phyloP scores from a whole-genome alignment of 2,888 invertebrate genomes.

The Leucoma salicis region DNA sequence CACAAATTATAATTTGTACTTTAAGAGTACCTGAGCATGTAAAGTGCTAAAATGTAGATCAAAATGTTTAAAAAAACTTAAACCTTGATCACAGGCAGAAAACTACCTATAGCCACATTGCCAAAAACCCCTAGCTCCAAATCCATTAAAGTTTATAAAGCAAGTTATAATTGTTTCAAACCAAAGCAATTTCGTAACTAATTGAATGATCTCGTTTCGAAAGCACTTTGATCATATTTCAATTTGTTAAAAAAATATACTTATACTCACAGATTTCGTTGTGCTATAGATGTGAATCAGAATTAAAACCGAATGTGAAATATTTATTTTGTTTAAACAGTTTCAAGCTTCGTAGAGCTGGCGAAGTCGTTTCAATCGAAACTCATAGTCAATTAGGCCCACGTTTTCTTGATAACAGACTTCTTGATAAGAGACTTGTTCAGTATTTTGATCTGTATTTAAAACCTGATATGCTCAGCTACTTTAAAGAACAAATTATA shows the following conservation, averaged over 20 bases:
- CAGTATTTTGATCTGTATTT: no score
- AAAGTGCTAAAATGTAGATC: no score
- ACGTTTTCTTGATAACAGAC: background rate
- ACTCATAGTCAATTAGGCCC: slow-evolving; percentile 5
- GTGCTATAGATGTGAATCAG: background rate
- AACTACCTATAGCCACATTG: background rate
- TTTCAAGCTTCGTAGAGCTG: background rate
- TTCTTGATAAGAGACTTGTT: no score
- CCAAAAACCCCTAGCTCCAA: background rate
- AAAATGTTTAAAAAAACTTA: no score
- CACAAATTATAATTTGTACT: no score
- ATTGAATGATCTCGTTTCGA: background rate
- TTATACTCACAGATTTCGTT: no score
- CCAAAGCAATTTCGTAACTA: background rate
- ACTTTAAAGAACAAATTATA: no score
- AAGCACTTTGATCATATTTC: background rate
- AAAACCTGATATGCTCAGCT: no score
- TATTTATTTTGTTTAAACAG: background rate
- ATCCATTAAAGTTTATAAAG: background rate
- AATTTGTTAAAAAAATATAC: background rate
- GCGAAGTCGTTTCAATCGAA: slow-evolving; percentile 3
- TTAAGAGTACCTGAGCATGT: no score
- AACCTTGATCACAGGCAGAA: background rate
- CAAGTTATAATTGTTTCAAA: background rate
- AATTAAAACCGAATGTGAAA: background rate